Conservation (phyloP, 2,113 vertebrate species). For the Hyperopisus bebe region DNA sequence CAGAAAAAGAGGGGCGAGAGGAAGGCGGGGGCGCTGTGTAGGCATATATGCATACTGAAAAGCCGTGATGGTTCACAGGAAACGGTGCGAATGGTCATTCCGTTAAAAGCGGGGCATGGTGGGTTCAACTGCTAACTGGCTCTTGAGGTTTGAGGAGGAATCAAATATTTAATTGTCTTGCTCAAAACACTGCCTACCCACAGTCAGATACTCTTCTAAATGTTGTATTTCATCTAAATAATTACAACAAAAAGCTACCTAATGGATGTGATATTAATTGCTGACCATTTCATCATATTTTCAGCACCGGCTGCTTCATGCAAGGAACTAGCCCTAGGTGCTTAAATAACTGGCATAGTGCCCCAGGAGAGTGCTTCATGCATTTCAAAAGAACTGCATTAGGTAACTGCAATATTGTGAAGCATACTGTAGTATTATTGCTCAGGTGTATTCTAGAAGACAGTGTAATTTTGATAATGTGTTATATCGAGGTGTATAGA, state of each 20-base stretch:
- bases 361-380: not conserved
- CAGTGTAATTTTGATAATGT: not conserved
- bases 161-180: not conserved
- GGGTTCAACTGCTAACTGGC: not conserved
- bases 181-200: not conserved
- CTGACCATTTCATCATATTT: not conserved
- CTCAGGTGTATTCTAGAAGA: not conserved
- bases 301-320: not conserved
- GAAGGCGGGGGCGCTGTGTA: not conserved
- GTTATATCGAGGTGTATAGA: not conserved
- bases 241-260: not conserved
- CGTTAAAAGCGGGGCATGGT: not conserved
- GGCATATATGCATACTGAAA: not conserved
- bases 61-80: not conserved
- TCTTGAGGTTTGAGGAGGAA: not conserved
- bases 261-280: slow-evolving; percentile 1
- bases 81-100: not conserved
- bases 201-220: not conserved
- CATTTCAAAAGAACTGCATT: not conserved
- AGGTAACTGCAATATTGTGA: not conserved
- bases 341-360: not conserved
- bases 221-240: not conserved
- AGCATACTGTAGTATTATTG: not conserved
- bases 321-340: not conserved
- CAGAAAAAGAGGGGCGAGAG: not conserved